phyloP scores from a whole-genome alignment of 1,140 invertebrate genomes.

The Aphelenchoides fujianensis region DNA sequence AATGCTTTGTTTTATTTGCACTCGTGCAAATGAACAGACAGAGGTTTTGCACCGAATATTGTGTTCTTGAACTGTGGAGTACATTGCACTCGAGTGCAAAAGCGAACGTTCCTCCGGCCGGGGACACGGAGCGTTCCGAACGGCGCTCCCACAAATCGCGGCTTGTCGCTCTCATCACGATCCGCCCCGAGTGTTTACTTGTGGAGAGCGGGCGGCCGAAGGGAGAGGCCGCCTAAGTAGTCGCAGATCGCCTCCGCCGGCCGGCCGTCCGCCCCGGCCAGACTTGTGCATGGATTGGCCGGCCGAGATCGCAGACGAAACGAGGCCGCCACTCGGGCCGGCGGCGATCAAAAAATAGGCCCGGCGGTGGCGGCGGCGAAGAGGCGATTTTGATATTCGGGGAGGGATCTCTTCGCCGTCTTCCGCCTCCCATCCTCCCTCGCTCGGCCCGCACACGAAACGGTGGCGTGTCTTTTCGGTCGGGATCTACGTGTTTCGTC shows the following conservation, averaged over 20 bases:
- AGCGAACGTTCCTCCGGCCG: not conserved
- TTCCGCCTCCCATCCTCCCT: not conserved
- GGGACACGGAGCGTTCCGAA: not conserved
- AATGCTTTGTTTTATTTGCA: too few species aligned
- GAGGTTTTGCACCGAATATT: too few species aligned
- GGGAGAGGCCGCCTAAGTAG: too few species aligned
- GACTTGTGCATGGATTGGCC: not conserved
- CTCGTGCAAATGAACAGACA: too few species aligned
- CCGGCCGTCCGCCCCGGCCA: too few species aligned
- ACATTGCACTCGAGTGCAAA: not conserved
- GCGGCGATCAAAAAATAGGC: slow-evolving; percentile 1
- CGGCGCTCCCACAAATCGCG: not conserved
- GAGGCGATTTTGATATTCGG: not conserved
- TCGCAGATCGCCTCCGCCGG: not conserved
- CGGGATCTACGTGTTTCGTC: not conserved
- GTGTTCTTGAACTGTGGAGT: too few species aligned
- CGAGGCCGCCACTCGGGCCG: not conserved
- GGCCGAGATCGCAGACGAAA: slow-evolving; percentile 1
- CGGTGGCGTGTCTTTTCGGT: not conserved
- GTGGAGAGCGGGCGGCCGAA: not conserved
- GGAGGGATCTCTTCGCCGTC: too few species aligned
- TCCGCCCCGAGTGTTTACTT: not conserved
- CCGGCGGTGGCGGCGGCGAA: not conserved
- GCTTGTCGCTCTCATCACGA: slow-evolving; percentile 2
- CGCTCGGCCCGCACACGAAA: not conserved